phyloP scores from a whole-genome alignment of 2,888 invertebrate genomes.

The Tryphoninae sp. region DNA sequence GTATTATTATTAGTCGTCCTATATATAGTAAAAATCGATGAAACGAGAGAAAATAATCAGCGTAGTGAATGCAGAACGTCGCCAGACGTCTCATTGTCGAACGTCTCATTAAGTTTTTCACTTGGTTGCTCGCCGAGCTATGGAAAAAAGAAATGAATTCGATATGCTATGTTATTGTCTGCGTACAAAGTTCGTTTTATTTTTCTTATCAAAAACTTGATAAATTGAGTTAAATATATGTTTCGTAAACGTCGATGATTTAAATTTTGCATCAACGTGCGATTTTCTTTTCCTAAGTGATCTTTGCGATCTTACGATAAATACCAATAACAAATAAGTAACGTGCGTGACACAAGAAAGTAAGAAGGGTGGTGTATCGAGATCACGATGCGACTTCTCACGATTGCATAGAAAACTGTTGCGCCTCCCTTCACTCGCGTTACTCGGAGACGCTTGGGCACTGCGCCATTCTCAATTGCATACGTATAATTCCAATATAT shows the following conservation, averaged over 20 bases:
- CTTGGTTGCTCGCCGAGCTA: background rate
- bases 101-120: background rate
- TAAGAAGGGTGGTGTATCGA: background rate
- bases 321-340: too few species aligned
- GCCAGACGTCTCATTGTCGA: background rate
- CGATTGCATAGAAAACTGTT: conserved; percentile 26
- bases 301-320: too few species aligned
- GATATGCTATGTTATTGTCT: background rate
- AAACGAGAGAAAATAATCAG: conserved; percentile 25
- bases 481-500: background rate
- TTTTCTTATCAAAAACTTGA: background rate
- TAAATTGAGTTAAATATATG: background rate
- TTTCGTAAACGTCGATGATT: too few species aligned
- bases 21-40: background rate
- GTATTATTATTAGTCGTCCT: conserved; percentile 14
- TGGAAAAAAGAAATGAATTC: background rate
- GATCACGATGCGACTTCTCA: conserved; percentile 2
- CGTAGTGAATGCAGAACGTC: background rate
- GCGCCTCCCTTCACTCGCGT: conserved; percentile 9
- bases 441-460: background rate
- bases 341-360: too few species aligned
- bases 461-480: conserved; percentile 21
- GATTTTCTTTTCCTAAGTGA: too few species aligned
- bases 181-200: background rate
- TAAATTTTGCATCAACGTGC: too few species aligned